Evolutionary conservation across 2,113 vertebrate species (phyloP).

Genomic region (Dolichotis patagonum): DNA sequence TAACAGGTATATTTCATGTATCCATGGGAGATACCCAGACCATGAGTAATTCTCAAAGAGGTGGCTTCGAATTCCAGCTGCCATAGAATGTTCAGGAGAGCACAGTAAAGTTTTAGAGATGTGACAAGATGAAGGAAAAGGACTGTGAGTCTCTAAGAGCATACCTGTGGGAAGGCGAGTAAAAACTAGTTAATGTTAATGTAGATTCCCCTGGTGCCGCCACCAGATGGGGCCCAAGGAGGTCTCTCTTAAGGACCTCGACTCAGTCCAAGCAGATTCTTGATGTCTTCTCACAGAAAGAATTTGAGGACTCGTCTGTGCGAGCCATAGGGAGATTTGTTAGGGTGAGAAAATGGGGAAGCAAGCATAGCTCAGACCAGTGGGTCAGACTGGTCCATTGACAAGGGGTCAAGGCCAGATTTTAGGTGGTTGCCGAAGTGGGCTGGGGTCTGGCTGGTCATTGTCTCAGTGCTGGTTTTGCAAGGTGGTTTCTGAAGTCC

Average conservation of each 20-base stretch:
- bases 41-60: neutral
- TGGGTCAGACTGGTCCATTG: neutral
- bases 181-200: neutral
- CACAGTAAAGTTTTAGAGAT: neutral
- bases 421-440: neutral
- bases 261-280: neutral
- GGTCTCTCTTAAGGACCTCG: neutral
- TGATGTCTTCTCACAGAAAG: neutral
- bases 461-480: neutral
- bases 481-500: neutral
- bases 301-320: neutral
- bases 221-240: neutral
- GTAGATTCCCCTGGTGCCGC: neutral
- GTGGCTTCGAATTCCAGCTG: neutral
- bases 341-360: neutral
- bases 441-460: neutral
- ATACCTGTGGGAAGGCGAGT: neutral
- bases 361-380: neutral
- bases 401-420: neutral
- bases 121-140: neutral
- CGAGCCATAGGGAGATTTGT: neutral
- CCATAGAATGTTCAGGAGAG: neutral
- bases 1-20: neutral
- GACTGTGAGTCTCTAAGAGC: neutral
- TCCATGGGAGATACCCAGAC: neutral